Percentiles rank a stretch among this genome's conserved stretches.
These are phyloP conservation scores for Elysia chlorotica DNA, from an alignment of 1,140 invertebrate species.

Conservation along the genomic window DNA sequence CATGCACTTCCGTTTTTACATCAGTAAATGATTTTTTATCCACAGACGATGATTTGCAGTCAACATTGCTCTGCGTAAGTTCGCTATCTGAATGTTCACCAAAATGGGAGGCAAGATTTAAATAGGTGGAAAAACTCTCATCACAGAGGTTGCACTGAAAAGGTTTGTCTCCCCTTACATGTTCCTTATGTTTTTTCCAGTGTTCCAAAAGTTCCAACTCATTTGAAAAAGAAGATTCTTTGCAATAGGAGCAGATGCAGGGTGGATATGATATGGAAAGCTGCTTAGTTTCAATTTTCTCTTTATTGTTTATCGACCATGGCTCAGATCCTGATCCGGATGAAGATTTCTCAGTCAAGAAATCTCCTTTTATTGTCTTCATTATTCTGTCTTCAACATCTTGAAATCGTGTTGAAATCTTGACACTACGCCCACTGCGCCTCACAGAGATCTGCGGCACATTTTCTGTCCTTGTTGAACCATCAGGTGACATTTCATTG, in stretches of 20 bases:
- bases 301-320: no score
- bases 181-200: neutral
- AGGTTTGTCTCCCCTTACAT: neutral
- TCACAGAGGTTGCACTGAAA: slow-evolving; percentile 13
- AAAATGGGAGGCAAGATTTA: neutral
- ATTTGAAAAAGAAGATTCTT: neutral
- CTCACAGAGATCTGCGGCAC: no score
- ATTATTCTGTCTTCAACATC: neutral
- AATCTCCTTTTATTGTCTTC: slow-evolving; percentile 3
- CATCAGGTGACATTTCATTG: no score
- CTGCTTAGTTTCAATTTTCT: neutral
- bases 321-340: no score
- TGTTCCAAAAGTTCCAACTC: neutral
- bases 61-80: neutral
- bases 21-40: neutral
- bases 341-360: no score
- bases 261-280: neutral
- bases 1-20: no score
- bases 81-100: neutral
- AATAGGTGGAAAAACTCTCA: neutral
- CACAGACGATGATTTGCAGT: neutral
- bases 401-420: neutral
- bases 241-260: slow-evolving; percentile 10
- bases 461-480: no score
- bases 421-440: slow-evolving; percentile 1